phyloP scores from a whole-genome alignment of 2,113 vertebrate species.

The Dermatemys mawii region DNA sequence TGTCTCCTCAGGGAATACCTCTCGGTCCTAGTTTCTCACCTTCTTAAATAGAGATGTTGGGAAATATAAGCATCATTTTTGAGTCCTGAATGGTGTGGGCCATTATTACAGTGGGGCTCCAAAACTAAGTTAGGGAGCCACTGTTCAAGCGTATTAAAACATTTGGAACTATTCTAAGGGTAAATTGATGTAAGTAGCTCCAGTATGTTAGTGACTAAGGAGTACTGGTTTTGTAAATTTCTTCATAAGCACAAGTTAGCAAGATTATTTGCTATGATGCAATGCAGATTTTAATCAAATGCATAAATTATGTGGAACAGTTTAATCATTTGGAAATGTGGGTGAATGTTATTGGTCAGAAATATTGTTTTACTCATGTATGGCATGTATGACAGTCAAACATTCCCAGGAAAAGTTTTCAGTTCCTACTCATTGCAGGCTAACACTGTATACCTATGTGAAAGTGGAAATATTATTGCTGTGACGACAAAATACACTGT shows the following conservation, averaged over 20 bases:
- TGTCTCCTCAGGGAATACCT: conserved; percentile 1
- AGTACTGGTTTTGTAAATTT: background rate
- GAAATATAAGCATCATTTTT: rapidly evolving
- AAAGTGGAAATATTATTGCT: background rate
- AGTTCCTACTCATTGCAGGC: background rate
- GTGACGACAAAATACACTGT: background rate
- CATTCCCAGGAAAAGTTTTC: background rate
- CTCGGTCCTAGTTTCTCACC: background rate
- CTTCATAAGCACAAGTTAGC: background rate
- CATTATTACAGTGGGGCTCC: background rate
- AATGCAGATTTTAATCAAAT: background rate
- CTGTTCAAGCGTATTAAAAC: background rate
- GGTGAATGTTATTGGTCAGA: background rate
- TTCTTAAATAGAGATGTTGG: background rate
- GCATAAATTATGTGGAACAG: background rate
- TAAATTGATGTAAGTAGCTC: background rate
- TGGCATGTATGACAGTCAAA: background rate
- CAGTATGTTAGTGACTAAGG: background rate
- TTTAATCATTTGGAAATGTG: background rate
- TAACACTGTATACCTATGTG: background rate
- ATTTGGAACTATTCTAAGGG: background rate
- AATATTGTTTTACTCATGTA: background rate
- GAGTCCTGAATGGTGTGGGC: background rate
- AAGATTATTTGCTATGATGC: background rate
- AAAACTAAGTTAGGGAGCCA: background rate